Conservation (phyloP, 2,797 vertebrate genomes). For the Holocentrus rufus region DNA sequence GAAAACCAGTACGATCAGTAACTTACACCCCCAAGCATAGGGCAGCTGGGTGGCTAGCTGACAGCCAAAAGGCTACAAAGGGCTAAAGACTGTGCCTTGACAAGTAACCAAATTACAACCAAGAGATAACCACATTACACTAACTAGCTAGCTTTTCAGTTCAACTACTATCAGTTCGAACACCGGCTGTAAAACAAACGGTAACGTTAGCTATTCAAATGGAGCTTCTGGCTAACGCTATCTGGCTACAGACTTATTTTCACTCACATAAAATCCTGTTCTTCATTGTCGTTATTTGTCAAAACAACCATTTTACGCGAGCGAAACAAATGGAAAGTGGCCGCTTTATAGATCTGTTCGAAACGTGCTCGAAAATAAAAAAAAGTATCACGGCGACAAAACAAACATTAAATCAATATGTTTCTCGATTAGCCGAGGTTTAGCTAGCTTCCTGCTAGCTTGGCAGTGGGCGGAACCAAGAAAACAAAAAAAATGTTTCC, state of each 20-base stretch:
- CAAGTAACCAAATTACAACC: not conserved
- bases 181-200: not conserved
- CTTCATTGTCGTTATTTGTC: slow-evolving; percentile 77
- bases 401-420: not conserved
- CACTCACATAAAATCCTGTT: slow-evolving; percentile 85
- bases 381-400: not conserved
- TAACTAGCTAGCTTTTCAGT: no score
- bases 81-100: not conserved
- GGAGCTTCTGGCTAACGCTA: slow-evolving; percentile 33
- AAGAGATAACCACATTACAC: not conserved
- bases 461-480: not conserved
- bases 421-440: not conserved
- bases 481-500: slow-evolving; percentile 2
- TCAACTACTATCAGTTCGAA: not conserved
- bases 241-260: not conserved
- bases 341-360: not conserved
- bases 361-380: not conserved
- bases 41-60: not conserved
- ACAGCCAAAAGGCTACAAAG: not conserved
- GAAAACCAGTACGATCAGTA: not conserved
- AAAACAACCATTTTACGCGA: slow-evolving; percentile 83
- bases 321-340: not conserved
- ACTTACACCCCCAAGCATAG: not conserved
- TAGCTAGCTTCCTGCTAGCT: slow-evolving; percentile 31
- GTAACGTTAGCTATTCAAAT: not conserved